Conservation (phyloP, 2,113 vertebrate genomes). For the Solea senegalensis region DNA sequence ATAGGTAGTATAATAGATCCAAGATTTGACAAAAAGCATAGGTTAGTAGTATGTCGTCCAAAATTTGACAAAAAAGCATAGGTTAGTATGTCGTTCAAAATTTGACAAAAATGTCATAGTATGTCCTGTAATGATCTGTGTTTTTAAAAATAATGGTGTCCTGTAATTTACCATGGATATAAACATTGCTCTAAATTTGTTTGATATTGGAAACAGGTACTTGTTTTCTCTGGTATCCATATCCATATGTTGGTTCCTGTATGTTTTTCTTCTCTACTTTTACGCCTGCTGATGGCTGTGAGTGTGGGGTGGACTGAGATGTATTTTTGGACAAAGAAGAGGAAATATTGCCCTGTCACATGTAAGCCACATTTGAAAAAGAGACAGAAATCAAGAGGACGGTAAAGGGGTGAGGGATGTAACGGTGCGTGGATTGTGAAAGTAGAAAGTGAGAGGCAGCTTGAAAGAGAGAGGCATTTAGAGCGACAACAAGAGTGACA, state of each 20-base stretch:
- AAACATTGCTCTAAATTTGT: background rate
- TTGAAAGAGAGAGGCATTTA: conserved; percentile 56
- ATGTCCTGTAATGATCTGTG: no score
- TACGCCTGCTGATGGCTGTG: conserved; percentile 7
- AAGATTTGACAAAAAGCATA: no score
- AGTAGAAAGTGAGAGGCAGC: conserved; percentile 49
- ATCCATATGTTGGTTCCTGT: no score
- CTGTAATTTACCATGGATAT: background rate
- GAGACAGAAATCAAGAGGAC: conserved; percentile 42
- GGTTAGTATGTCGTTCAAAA: no score
- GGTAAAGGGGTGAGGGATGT: conserved; percentile 53
- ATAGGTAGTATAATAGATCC: no score
- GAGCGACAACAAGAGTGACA: conserved; percentile 35
- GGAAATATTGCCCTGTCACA: conserved; percentile 35
- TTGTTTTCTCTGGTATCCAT: background rate
- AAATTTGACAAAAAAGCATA: no score
- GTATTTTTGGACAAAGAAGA: conserved; percentile 4
- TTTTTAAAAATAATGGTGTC: no score
- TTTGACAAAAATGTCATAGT: no score
- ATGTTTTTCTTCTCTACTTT: background rate
- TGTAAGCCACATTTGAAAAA: conserved; percentile 29
- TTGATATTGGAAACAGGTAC: background rate
- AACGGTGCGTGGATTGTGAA: conserved; percentile 33
- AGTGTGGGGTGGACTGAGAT: conserved; percentile 8
- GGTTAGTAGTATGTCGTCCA: no score